phyloP scores from a whole-genome alignment of 2,113 vertebrate species.

The Pluvianellus socialis region DNA sequence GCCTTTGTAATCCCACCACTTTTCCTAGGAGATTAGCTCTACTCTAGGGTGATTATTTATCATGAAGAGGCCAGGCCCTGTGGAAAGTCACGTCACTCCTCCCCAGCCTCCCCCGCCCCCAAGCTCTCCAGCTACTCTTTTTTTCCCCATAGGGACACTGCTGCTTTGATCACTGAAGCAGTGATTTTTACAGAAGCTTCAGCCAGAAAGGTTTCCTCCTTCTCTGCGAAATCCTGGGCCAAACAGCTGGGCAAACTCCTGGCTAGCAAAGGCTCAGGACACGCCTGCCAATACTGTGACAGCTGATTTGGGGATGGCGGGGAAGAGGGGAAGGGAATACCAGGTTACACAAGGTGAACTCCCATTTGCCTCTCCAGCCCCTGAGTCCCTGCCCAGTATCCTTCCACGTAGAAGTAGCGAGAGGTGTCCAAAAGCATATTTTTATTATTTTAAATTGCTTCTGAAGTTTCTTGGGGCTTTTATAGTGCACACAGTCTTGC shows the following conservation, averaged over 20 bases:
- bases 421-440: background rate
- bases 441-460: background rate
- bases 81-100: background rate
- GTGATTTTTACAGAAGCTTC: background rate
- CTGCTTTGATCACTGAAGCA: background rate
- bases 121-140: background rate
- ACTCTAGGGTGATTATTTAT: background rate
- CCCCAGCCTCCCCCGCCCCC: too few relatives aligned
- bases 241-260: constrained; percentile 30
- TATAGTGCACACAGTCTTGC: background rate
- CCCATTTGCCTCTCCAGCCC: background rate
- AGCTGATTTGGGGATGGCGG: background rate
- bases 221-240: background rate
- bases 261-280: background rate
- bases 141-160: background rate
- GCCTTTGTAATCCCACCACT: background rate
- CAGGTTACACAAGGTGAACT: background rate
- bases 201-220: background rate
- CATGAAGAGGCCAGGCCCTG: background rate
- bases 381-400: background rate
- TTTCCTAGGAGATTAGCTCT: background rate
- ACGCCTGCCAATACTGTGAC: background rate
- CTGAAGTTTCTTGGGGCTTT: constrained; percentile 4
- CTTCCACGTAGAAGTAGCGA: background rate
- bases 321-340: background rate